Evolutionary conservation across 2,113 vertebrate genomes (phyloP).

Genomic region (Ifrita kowaldi): DNA sequence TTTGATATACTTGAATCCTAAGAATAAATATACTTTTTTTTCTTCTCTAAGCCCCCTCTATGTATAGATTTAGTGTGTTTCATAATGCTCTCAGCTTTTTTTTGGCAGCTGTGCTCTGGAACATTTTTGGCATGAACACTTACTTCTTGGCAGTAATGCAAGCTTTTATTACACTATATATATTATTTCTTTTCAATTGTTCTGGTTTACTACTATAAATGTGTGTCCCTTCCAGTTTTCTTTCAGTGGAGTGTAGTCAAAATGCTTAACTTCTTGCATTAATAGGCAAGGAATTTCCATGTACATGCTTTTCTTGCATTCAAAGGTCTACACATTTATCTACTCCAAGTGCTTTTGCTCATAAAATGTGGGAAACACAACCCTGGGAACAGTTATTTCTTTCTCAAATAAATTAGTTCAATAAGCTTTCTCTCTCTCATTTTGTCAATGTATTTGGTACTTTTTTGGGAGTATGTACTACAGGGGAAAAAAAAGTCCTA

Average conservation of each 20-base stretch:
- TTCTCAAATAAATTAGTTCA: neutral
- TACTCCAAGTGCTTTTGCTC: neutral
- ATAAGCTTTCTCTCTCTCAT: neutral
- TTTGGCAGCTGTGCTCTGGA: neutral
- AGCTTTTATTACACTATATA: constrained; percentile 14
- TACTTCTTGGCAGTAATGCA: constrained; percentile 10
- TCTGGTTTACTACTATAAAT: neutral
- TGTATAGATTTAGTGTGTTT: constrained; percentile 36
- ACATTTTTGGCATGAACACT: constrained; percentile 4
- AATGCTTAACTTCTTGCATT: neutral
- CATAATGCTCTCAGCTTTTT: constrained; percentile 1
- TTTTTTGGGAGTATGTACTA: neutral
- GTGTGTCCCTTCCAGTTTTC: neutral
- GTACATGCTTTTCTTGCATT: neutral
- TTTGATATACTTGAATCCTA: neutral
- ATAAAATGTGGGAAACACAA: neutral
- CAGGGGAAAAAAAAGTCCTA: neutral
- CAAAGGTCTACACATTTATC: neutral
- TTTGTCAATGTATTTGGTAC: neutral
- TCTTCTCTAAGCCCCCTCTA: neutral
- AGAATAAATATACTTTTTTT: neutral
- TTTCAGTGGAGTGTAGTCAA: neutral
- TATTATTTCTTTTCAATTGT: constrained; percentile 15
- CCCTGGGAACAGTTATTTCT: neutral
- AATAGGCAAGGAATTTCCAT: neutral